A percentile compares a stretch with the other conserved stretches of the same genome.
phyloP scores from a whole-genome alignment of 2,113 vertebrate genomes.

The Erythrocebus patas region DNA sequence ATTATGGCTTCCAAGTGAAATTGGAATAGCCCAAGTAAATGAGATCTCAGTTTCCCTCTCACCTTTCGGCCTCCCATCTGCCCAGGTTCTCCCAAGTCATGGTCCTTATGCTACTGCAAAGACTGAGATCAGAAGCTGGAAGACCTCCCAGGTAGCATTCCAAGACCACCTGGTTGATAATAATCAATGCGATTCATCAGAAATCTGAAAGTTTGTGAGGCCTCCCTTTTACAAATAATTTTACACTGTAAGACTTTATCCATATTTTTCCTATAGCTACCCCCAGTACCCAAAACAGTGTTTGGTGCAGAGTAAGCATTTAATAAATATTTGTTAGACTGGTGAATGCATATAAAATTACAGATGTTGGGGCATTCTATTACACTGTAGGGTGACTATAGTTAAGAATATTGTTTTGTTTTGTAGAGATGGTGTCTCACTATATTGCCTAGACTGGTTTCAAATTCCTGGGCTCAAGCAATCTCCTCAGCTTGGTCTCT shows the following conservation, averaged over 20 bases:
- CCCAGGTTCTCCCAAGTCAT: not conserved
- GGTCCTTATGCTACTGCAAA: not conserved
- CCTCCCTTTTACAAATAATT: not conserved
- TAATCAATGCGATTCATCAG: not conserved
- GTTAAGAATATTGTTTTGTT: not conserved
- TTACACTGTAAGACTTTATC: not conserved
- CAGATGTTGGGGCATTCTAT: not conserved
- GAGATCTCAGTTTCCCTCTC: not conserved
- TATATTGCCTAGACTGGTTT: no score
- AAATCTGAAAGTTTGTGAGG: not conserved
- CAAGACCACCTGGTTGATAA: not conserved
- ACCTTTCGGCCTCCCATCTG: no score
- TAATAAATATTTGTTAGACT: not conserved
- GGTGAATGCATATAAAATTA: not conserved
- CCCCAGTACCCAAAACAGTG: not conserved
- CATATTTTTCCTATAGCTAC: not conserved
- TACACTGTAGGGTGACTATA: not conserved
- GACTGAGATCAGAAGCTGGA: not conserved
- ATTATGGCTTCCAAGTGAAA: not conserved
- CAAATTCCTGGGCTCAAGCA: no score
- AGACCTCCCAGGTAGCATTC: not conserved
- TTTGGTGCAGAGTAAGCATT: not conserved
- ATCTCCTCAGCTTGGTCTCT: no score
- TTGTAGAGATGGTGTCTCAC: no score
- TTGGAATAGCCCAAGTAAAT: not conserved